A percentile compares a stretch with the other conserved stretches of the same genome.
Conservation (phyloP, 2,888 invertebrate species). For the Alcis repandata region DNA sequence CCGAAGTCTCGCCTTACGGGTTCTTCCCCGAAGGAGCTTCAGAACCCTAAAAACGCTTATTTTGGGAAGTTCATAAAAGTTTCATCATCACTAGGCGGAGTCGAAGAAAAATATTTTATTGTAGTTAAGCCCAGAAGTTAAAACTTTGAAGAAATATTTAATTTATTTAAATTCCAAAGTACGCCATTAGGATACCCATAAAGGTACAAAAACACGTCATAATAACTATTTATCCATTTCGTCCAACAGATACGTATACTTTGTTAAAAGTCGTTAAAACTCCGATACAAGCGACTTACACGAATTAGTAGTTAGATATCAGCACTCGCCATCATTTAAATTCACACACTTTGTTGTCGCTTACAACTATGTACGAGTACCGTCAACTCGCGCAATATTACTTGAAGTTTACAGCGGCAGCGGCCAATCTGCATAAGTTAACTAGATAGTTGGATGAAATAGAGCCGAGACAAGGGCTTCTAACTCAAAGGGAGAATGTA, state of each 20-base stretch:
- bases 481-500: constrained; percentile 5
- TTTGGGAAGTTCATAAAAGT: no score
- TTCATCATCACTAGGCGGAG: no score
- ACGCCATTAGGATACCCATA: no score
- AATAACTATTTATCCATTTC: no score
- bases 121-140: no score
- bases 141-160: no score
- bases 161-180: no score
- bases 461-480: constrained; percentile 25
- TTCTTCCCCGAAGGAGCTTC: no score
- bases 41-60: no score
- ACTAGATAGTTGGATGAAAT: constrained; percentile 45
- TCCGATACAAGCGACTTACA: not conserved
- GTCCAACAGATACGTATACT: not conserved
- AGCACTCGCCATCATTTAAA: constrained; percentile 12
- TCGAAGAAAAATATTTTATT: no score
- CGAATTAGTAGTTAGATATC: constrained; percentile 4
- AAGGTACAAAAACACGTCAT: no score
- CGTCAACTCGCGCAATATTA: constrained; percentile 38
- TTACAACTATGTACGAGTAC: constrained; percentile 14
- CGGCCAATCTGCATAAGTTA: constrained; percentile 52
- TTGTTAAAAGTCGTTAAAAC: not conserved
- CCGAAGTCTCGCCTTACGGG: no score
- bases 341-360: constrained; percentile 22
- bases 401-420: constrained; percentile 33